Base-by-base conservation (phyloP, 2,797 vertebrate genomes). In the Trachurus trachurus region DNA sequence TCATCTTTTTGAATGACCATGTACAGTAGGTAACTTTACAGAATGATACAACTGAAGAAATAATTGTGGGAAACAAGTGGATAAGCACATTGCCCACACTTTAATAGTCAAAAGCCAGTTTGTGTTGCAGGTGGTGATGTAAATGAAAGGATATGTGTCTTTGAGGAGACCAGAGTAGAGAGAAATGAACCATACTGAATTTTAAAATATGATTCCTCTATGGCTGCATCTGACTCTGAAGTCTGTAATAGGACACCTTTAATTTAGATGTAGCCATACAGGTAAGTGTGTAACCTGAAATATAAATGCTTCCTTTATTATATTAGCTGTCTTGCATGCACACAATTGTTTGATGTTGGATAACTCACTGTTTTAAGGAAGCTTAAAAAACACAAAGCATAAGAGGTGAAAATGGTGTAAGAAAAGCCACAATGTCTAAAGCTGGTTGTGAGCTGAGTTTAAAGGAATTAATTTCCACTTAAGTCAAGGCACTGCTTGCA, bases 361-460 rank as follows among this genome's bases (percentile, higher is more conserved):
- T n/a, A 11, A 58, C 12, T 60, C 6, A 39, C 53, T 42, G 21
- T 57, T 57, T 56, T 10, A 78, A 71, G 54, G 22, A 49, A 2
- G 17, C 2, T 56, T 71, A 49, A 64, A 53, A 42, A 26, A 19
- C n/a, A 45, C 5, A 44, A 42, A 15, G 57, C 49, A 73, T 73
- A 58, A 59, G 69, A 45, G 39, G 62, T 57, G 22, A 65, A 81
- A 74, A 84, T 78, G 66, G 44, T 78, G 40, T 6, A 66, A 75
- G 8, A 72, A 78, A 70, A 54, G 50, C 37, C 21, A 21, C 17
- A 12, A 1, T n/a, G 47, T 72, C 21, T 29, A 21, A 0, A 52
- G 16, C 26, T 22, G 10, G 12, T 40, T 58, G 17, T 44, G 26
- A 26, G 26, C 26, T 12, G 17, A 19, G 45, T 49, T 49, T 49